Conservation (phyloP, 1,140 invertebrate species). For the Drosophila yakuba region DNA sequence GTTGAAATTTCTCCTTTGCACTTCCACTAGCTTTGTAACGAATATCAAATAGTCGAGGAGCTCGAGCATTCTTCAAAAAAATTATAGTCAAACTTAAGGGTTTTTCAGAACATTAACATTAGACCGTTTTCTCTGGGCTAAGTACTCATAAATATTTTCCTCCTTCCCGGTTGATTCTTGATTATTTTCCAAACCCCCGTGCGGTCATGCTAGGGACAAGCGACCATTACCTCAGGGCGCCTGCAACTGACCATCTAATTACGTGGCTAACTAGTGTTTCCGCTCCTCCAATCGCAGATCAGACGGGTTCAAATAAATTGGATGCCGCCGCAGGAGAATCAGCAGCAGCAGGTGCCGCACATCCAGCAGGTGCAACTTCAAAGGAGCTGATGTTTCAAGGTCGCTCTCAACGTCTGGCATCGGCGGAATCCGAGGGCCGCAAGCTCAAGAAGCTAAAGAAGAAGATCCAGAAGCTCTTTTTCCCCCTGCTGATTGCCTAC, state of each 20-base stretch:
- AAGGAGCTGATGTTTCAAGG: slow-evolving; percentile 69
- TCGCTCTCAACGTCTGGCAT: slow-evolving; percentile 46
- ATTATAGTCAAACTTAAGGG: too few relatives aligned
- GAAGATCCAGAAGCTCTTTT: slow-evolving; percentile 89
- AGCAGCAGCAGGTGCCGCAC: background rate
- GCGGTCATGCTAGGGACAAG: slow-evolving; percentile 7
- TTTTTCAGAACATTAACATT: too few relatives aligned
- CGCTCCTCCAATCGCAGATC: slow-evolving; percentile 30
- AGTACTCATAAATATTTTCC: too few relatives aligned
- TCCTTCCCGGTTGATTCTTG: background rate
- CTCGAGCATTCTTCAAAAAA: too few relatives aligned
- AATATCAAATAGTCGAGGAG: too few relatives aligned
- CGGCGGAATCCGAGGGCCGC: slow-evolving; percentile 52
- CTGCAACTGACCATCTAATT: slow-evolving; percentile 64
- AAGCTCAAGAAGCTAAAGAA: slow-evolving; percentile 85
- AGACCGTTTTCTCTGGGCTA: too few relatives aligned
- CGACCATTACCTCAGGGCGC: slow-evolving; percentile 40
- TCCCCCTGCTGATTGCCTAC: slow-evolving; percentile 91
- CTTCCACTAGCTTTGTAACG: too few relatives aligned
- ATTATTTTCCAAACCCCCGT: background rate
- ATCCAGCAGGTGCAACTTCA: slow-evolving; percentile 47
- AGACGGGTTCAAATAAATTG: slow-evolving; percentile 40
- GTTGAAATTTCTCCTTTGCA: too few relatives aligned
- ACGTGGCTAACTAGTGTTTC: slow-evolving; percentile 37
- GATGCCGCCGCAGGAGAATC: slow-evolving; percentile 11